phyloP scores from a whole-genome alignment of 37 sponge, comb jelly and placozoan species.

The Aplysina aerophoba region DNA sequence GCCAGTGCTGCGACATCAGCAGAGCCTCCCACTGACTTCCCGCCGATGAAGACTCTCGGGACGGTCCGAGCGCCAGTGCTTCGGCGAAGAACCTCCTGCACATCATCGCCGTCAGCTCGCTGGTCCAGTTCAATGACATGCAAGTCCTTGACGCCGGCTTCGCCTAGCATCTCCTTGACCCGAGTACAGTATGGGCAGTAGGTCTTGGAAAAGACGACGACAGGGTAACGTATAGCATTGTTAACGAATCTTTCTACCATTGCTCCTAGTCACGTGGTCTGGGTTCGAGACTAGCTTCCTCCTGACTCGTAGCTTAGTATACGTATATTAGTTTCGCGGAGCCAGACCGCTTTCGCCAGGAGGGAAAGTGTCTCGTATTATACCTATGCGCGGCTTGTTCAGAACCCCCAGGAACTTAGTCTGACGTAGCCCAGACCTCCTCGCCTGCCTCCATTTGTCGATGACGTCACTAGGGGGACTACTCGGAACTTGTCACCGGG shows the following conservation, averaged over 20 bases:
- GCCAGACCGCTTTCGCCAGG: too few relatives aligned
- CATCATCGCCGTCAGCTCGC: slow-evolving; percentile 42
- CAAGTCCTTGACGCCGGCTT: slow-evolving; percentile 27
- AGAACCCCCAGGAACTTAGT: too few relatives aligned
- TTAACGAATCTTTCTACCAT: slow-evolving; percentile 59
- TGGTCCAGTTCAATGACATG: slow-evolving; percentile 58
- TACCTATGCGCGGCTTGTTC: too few relatives aligned
- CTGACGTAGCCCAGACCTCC: too few relatives aligned
- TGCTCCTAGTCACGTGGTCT: too few relatives aligned
- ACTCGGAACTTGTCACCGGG: too few relatives aligned
- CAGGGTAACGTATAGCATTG: slow-evolving; percentile 26
- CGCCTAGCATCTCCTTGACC: slow-evolving; percentile 59
- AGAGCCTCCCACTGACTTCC: slow-evolving; percentile 74
- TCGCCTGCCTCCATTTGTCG: too few relatives aligned
- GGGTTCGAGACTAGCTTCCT: too few relatives aligned
- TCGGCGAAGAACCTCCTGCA: slow-evolving; percentile 59
- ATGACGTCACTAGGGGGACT: too few relatives aligned
- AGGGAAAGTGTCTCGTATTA: too few relatives aligned
- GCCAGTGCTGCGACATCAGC: slow-evolving; percentile 37
- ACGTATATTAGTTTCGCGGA: too few relatives aligned
- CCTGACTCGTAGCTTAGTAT: too few relatives aligned
- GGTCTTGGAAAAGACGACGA: slow-evolving; percentile 73
- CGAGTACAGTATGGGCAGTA: slow-evolving; percentile 80
- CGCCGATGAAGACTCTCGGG: slow-evolving; percentile 73
- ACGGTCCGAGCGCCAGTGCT: slow-evolving; percentile 73